Evolutionary conservation across 2,888 invertebrate species (phyloP).

Genomic region (Apamea epomidion): DNA sequence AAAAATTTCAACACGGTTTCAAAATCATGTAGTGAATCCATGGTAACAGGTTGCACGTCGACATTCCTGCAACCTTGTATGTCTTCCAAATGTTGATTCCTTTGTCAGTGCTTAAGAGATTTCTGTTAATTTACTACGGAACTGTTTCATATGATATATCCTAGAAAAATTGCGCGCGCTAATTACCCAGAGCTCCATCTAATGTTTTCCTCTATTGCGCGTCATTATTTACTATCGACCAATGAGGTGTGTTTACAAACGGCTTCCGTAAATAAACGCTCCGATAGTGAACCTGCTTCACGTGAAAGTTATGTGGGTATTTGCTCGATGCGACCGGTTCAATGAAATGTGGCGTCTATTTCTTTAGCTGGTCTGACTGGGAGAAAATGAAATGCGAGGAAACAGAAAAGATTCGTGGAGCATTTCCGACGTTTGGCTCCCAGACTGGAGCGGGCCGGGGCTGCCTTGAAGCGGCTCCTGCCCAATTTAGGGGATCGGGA

Average conservation of each 20-base stretch:
- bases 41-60: no score
- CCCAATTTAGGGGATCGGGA: no score
- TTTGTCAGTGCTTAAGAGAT: no score
- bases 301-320: conserved; percentile 41
- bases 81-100: no score
- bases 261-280: conserved; percentile 15
- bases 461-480: no score
- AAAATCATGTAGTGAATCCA: no score
- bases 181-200: neutral
- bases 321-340: conserved; percentile 17
- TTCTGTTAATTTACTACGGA: no score
- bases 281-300: conserved; percentile 11
- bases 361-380: neutral
- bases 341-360: conserved; percentile 16
- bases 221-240: neutral
- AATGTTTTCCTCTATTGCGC: neutral
- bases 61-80: no score
- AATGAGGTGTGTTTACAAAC: conserved; percentile 1
- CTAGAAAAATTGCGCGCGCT: neutral
- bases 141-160: neutral
- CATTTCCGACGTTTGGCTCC: no score
- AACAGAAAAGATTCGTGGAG: neutral
- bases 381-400: conserved; percentile 18
- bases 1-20: no score
- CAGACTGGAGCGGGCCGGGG: no score